These are phyloP conservation scores for Corythaeola cristata DNA, from an alignment of 2,113 vertebrate species.

Conservation along the genomic window DNA sequence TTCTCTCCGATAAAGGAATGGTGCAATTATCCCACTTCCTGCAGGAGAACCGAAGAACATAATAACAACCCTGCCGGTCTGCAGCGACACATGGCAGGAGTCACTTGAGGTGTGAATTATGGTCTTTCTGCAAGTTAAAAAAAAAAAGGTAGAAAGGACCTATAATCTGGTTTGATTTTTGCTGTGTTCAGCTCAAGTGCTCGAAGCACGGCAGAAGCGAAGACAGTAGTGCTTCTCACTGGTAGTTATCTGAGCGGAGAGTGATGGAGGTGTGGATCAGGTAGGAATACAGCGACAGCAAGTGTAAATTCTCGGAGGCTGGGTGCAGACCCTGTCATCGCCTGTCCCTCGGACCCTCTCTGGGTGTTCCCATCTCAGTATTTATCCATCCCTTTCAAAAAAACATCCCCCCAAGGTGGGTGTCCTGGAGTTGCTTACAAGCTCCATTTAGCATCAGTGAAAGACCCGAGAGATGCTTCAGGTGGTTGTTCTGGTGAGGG, in stretches of 20 bases:
- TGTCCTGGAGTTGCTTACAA: background rate
- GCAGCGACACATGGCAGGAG: background rate
- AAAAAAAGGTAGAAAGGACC: background rate
- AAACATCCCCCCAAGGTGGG: too few species aligned
- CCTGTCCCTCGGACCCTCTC: background rate
- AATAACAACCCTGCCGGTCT: background rate
- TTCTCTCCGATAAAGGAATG: background rate
- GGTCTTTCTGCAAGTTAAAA: background rate
- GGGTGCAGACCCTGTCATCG: background rate
- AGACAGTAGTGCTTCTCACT: background rate
- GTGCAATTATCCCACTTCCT: slow-evolving; percentile 1
- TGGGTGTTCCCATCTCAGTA: background rate
- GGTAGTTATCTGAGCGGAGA: background rate
- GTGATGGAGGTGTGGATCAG: rapidly evolving
- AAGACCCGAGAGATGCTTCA: background rate
- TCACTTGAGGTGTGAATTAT: background rate
- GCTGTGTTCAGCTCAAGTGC: background rate
- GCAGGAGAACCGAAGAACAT: background rate
- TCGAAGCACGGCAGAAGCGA: background rate
- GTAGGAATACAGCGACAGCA: rapidly evolving
- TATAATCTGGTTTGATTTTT: background rate
- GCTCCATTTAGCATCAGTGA: background rate
- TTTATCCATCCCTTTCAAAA: background rate
- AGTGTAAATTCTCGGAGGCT: background rate
- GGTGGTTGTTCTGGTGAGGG: background rate